Percentiles rank a stretch among this genome's conserved stretches.
phyloP scores from a whole-genome alignment of 2,797 vertebrate genomes.

The Onychomys torridus region DNA sequence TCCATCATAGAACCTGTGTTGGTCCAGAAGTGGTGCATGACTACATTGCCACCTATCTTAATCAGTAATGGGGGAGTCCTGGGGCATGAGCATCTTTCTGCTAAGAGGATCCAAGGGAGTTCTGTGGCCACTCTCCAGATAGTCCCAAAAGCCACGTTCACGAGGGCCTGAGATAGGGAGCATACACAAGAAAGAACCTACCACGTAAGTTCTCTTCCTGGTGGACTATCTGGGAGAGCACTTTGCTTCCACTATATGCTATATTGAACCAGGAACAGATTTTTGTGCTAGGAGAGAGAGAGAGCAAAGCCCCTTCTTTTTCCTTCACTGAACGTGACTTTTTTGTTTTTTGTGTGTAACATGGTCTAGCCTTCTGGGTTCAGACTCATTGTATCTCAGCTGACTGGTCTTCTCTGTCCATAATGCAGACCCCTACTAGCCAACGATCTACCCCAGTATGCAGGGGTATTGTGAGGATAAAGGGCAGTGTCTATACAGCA shows the following conservation, averaged over 20 bases:
- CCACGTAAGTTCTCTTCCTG: accelerated
- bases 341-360: accelerated
- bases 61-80: accelerated
- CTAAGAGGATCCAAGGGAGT: accelerated
- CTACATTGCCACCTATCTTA: accelerated
- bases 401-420: background rate
- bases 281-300: too few relatives aligned
- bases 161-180: background rate
- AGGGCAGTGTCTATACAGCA: constrained; percentile 49
- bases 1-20: accelerated
- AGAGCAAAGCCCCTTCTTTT: background rate
- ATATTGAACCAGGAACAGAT: background rate
- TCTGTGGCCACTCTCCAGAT: accelerated
- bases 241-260: accelerated
- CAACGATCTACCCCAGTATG: background rate
- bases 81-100: background rate
- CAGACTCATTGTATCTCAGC: accelerated
- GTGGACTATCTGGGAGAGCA: background rate
- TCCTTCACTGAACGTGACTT: background rate
- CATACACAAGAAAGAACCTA: accelerated
- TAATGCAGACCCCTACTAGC: background rate
- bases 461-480: constrained; percentile 70
- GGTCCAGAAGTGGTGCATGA: accelerated
- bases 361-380: background rate
- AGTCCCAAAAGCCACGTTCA: accelerated